These are phyloP conservation scores for Diabrotica virgifera DNA, from an alignment of 1,140 invertebrate species.

Conservation along the genomic window DNA sequence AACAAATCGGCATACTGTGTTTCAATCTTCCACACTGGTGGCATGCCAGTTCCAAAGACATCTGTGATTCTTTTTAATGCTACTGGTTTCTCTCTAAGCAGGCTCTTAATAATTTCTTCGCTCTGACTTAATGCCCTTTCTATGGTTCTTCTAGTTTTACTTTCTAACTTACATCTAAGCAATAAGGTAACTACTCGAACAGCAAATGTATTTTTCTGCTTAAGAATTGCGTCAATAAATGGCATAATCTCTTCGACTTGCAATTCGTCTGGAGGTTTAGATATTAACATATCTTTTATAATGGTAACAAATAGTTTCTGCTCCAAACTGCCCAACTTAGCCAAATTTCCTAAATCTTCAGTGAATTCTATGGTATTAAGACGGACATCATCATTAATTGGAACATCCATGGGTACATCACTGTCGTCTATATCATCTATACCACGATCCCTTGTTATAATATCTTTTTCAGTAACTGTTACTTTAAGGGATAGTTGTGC, in stretches of 20 bases:
- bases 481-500: slow-evolving; percentile 77
- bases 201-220: slow-evolving; percentile 65
- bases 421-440: slow-evolving; percentile 42
- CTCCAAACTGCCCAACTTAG: slow-evolving; percentile 66
- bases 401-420: slow-evolving; percentile 62
- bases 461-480: slow-evolving; percentile 36
- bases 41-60: slow-evolving; percentile 65
- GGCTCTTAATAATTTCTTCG: slow-evolving; percentile 70
- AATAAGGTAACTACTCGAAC: slow-evolving; percentile 67
- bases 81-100: slow-evolving; percentile 49
- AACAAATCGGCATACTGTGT: slow-evolving; percentile 75
- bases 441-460: slow-evolving; percentile 1
- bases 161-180: slow-evolving; percentile 69
- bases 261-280: slow-evolving; percentile 74
- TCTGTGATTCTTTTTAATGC: slow-evolving; percentile 51
- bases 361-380: slow-evolving; percentile 77
- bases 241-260: slow-evolving; percentile 75
- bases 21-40: slow-evolving; percentile 72
- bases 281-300: slow-evolving; percentile 67
- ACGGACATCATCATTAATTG: slow-evolving; percentile 80
- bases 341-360: slow-evolving; percentile 43
- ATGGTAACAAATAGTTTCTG: slow-evolving; percentile 74
- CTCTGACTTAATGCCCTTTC: slow-evolving; percentile 85
- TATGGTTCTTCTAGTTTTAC: slow-evolving; percentile 70
- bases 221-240: slow-evolving; percentile 67